These are phyloP conservation scores for Poecilia latipinna DNA, from an alignment of 2,113 vertebrate genomes.

Conservation along the genomic window DNA sequence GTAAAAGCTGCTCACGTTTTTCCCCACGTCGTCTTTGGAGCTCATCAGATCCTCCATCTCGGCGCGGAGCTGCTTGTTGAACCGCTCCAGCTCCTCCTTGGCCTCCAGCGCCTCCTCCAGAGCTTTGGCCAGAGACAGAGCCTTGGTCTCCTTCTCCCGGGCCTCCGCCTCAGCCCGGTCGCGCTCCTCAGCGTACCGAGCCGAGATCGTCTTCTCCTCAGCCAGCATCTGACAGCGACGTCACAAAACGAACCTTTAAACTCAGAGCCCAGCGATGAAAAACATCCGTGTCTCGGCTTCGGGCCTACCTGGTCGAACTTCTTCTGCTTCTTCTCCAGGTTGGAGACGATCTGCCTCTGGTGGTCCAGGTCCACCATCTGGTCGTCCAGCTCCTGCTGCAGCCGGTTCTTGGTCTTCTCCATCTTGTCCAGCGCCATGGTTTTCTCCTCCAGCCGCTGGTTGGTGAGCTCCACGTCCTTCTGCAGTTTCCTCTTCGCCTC, in stretches of 20 bases:
- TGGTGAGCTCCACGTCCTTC: conserved; percentile 90
- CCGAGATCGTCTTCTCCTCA: conserved; percentile 94
- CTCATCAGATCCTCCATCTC: conserved; percentile 99
- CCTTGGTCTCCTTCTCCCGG: conserved; percentile 96
- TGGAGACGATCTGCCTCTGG: conserved; percentile 95
- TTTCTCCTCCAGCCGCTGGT: conserved; percentile 94
- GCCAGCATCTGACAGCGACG: conserved; percentile 86
- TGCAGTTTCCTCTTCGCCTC: conserved; percentile 91
- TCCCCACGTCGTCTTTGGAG: conserved; percentile 97
- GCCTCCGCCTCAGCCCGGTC: conserved; percentile 95
- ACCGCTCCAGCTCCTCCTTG: conserved; percentile 93
- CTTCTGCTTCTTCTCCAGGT: conserved; percentile 98
- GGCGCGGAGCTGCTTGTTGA: conserved; percentile 93
- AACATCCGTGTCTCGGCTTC: no score
- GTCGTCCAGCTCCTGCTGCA: conserved; percentile 98
- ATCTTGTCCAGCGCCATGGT: conserved; percentile 91
- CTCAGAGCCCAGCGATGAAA: background rate
- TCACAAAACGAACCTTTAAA: background rate
- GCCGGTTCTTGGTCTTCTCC: conserved; percentile 96
- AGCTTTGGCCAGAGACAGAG: conserved; percentile 89
- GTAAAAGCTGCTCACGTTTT: conserved; percentile 85
- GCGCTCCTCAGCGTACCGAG: conserved; percentile 92
- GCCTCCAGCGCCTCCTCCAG: conserved; percentile 94
- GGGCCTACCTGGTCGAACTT: conserved; percentile 94
- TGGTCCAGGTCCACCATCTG: conserved; percentile 94